Base-by-base conservation (phyloP, 2,797 vertebrate species). In the Ctenosaura bakeri region DNA sequence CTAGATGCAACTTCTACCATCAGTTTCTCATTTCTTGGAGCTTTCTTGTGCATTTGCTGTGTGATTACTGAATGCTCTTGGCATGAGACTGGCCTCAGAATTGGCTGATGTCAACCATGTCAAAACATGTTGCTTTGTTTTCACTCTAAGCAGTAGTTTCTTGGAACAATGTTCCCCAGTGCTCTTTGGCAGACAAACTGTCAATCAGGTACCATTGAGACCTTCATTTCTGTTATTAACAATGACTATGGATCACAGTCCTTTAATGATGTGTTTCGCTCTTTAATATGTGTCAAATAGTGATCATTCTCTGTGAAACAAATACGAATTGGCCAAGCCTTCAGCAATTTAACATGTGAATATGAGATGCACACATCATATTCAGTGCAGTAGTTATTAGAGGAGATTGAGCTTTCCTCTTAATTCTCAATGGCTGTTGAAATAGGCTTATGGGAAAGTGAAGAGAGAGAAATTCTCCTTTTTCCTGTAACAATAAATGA, bases 401-500 rank as follows among this genome's bases (percentile, higher is more conserved):
- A 0, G 12, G 85, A 66, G 46, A 38, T 79, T 26, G 83, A 66
- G 9, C 38, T 10, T 52, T 14, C 56, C 78, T 74, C 83, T 84
- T 92, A 56, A 66, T 93, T 91, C 86, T 81, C 54, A 29, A 38
- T 74, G 66, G 76, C 77, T 26, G n/a, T 32, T 79, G 42, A 90
- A 88, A 88, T n/a, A 29, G 80, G 81, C 92, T 91, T 87, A 42
- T 79, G 64, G 89, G 88, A 69, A 2, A 3, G 42, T 81, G 80
- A 62, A 83, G 76, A 89, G 87, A 92, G 84, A 89, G n/a, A 88
- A 85, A n/a, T 84, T 66, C 54, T 93, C 59, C 9, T 38, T 84
- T 35, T n/a, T 81, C 90, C 92, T 88, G 64, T 87, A 86, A 88
- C 92, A 92, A 94, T 88, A 91, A 89, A 59, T 90, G 82, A 91